Evolutionary conservation across 2,797 vertebrate species (phyloP).

Genomic region (Pygocentrus nattereri): DNA sequence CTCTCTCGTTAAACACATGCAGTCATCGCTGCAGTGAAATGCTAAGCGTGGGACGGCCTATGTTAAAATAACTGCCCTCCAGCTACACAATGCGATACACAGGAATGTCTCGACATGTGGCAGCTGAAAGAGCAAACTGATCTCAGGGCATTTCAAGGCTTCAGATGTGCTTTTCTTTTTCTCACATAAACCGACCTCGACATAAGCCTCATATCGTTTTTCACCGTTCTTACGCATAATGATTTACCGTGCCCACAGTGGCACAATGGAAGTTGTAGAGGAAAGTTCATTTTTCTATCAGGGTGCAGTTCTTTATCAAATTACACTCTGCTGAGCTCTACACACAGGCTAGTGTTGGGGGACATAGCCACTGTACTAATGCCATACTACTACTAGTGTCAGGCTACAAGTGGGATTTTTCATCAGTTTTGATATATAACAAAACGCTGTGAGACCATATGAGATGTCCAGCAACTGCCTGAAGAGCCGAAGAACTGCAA

Average conservation of each 20-base stretch:
- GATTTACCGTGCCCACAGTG: background rate
- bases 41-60: constrained; percentile 37
- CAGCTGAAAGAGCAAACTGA: constrained; percentile 19
- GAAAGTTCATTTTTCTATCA: background rate
- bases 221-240: background rate
- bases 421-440: too few species aligned
- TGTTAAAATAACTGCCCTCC: constrained; percentile 45
- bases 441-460: too few species aligned
- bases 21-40: constrained; percentile 1
- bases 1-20: constrained; percentile 2
- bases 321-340: background rate
- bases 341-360: background rate
- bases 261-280: background rate
- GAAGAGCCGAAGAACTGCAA: too few species aligned
- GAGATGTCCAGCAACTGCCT: too few species aligned
- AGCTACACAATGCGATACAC: constrained; percentile 40
- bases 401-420: background rate
- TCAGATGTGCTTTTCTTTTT: constrained; percentile 6
- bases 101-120: constrained; percentile 35
- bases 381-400: background rate
- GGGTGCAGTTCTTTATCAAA: background rate
- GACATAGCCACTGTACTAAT: background rate
- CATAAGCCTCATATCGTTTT: background rate
- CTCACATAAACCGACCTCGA: background rate
- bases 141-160: constrained; percentile 3